These are phyloP conservation scores for Microcebus lehilahytsara DNA, from an alignment of 2,113 vertebrate species.

Conservation along the genomic window DNA sequence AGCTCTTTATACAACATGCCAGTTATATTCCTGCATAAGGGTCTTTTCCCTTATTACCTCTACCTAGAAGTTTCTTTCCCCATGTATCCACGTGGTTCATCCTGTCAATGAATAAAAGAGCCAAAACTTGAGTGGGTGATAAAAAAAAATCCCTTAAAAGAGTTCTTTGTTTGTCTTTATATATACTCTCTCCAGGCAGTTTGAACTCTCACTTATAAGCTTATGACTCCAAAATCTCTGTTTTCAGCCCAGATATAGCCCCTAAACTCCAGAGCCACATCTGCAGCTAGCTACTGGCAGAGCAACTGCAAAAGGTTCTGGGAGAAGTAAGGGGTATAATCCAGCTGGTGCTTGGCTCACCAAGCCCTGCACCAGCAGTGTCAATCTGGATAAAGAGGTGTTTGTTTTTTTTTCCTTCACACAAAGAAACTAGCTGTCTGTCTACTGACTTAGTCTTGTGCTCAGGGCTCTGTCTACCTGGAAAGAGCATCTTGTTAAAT, in stretches of 20 bases:
- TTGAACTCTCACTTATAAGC: neutral
- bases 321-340: neutral
- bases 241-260: neutral
- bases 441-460: neutral
- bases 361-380: neutral
- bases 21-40: neutral
- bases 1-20: neutral
- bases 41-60: neutral
- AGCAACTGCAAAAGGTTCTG: neutral
- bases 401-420: neutral
- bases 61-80: neutral
- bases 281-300: neutral
- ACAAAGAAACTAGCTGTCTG: neutral
- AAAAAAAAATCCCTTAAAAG: neutral
- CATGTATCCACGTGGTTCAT: neutral
- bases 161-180: neutral
- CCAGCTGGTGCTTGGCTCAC: neutral
- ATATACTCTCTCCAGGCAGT: neutral
- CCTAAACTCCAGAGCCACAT: neutral
- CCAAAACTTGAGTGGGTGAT: neutral
- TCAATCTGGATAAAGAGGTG: neutral
- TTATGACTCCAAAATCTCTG: neutral
- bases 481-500: neutral
- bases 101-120: constrained; percentile 32
- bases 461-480: neutral